A percentile compares a stretch with the other conserved stretches of the same genome.
Evolutionary conservation across 2,113 vertebrate species (phyloP).

Genomic region (Tragelaphus imberbis): DNA sequence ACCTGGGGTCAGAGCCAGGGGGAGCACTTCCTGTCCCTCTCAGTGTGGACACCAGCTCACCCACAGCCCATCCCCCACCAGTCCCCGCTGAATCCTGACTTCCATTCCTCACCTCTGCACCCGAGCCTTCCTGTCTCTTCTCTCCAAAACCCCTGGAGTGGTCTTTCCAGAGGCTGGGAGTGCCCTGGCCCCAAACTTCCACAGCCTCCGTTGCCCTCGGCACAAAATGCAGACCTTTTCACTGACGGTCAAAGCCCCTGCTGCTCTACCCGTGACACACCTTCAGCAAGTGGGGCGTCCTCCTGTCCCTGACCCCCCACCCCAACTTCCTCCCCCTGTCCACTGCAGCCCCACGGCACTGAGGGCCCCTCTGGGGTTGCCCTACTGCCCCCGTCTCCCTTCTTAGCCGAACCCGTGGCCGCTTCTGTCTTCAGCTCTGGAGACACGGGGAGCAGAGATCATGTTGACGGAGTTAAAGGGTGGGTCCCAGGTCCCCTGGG

Average conservation of each 20-base stretch:
- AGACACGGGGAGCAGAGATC: neutral
- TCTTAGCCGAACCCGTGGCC: neutral
- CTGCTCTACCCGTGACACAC: rapidly evolving
- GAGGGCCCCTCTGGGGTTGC: neutral
- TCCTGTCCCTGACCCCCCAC: neutral
- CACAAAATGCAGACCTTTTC: neutral
- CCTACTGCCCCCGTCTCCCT: neutral
- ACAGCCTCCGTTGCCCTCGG: neutral
- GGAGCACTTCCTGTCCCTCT: neutral
- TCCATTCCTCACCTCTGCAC: neutral
- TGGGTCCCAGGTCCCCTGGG: neutral
- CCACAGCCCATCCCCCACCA: neutral
- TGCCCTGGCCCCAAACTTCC: neutral
- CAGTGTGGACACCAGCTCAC: neutral
- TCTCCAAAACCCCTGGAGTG: neutral
- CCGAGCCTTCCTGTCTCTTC: neutral
- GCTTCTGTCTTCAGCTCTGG: neutral
- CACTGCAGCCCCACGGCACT: neutral
- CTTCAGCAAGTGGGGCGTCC: rapidly evolving
- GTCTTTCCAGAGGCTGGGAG: neutral
- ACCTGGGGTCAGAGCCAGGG: neutral
- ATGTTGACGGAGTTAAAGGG: neutral
- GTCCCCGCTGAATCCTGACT: neutral
- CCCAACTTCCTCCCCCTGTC: too few species aligned
- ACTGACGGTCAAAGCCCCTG: neutral